Base-by-base conservation (phyloP, 2,888 invertebrate species). In the Epicampocera succincta region DNA sequence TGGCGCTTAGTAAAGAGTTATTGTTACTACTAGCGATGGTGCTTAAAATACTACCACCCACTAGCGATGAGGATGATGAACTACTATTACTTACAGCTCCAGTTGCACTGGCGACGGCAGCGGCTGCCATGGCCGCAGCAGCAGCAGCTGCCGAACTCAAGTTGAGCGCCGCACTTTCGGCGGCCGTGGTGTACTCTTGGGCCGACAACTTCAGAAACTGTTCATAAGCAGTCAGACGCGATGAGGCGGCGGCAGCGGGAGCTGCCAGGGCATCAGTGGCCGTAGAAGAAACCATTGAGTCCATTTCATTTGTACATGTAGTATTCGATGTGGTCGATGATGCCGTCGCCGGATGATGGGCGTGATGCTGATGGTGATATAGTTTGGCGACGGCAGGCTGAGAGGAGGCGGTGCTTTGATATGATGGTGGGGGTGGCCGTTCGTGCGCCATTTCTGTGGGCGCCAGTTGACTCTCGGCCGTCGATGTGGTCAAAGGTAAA, bases 151-250 rank as follows among this genome's bases (percentile, higher is more conserved):
- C 78, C 50, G 82, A 78, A 75, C 87, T 88, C 40, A 87, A 60
- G 83, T 88, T 88, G 8, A 87, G 79, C 5, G 87, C 88, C 56
- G 87, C 84, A 66, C 71, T 85, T 63, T 86, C 87, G 1, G 87
- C 79, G 42, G 83, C 82, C 3, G 80, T 38, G 0, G 84, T 85
- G 52, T 86, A 87, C 40, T 87, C 87, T 69, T 87, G 87, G 13
- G 86, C 85, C 40, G 88, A 88, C 13, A 89, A 75, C 71, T 88
- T 89, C 2, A 89, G 83, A 79, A 89, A 89, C 65, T 88, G 87
- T 63, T 89, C 89, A 56, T 87, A 89, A 68, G 85, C 87, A 61
- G 68, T 86, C 5, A 87, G 82, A n/a, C 87, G 88, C 33, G 83
- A 38, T n/a, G 80, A 72, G 3, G 78, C 65, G 17, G 56, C 46